Conservation (phyloP, 2,888 invertebrate species). For the Cremastinae sp. region DNA sequence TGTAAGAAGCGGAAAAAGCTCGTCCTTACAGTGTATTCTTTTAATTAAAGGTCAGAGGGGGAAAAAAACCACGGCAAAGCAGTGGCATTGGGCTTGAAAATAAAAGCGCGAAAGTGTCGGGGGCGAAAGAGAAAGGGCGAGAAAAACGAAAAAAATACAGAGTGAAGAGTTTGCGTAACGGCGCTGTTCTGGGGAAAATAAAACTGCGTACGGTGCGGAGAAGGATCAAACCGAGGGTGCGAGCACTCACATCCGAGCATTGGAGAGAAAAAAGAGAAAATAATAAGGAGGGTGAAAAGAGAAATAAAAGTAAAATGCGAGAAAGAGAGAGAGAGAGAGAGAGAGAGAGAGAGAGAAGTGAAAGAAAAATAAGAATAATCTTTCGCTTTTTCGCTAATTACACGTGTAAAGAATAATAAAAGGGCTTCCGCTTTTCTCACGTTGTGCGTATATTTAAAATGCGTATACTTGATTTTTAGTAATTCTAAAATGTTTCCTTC, state of each 20-base stretch:
- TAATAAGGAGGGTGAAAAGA: too few species aligned
- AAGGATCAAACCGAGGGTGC: neutral
- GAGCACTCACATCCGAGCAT: conserved; percentile 18
- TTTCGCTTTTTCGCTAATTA: conserved; percentile 55
- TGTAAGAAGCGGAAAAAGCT: conserved; percentile 29
- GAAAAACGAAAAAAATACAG: conserved; percentile 6
- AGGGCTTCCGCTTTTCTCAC: conserved; percentile 24
- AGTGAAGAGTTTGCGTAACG: conserved; percentile 53
- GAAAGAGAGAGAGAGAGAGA: conserved; percentile 3
- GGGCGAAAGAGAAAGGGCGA: conserved; percentile 7
- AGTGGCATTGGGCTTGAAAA: conserved; percentile 2
- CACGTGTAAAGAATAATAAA: conserved; percentile 47
- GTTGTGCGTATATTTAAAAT: neutral
- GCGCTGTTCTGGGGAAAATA: conserved; percentile 42
- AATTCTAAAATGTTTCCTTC: too few species aligned
- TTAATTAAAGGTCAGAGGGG: conserved; percentile 51
- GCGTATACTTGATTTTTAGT: too few species aligned
- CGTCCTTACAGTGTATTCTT: conserved; percentile 43
- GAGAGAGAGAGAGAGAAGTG: conserved; percentile 8
- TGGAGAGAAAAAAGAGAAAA: too few species aligned
- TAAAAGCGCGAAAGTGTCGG: neutral
- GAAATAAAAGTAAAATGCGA: neutral
- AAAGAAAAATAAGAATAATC: conserved; percentile 44
- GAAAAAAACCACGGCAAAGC: conserved; percentile 18
- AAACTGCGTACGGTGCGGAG: conserved; percentile 37